A percentile compares a stretch with the other conserved stretches of the same genome.
phyloP scores from a whole-genome alignment of 2,113 vertebrate species.

The Mellivora capensis region DNA sequence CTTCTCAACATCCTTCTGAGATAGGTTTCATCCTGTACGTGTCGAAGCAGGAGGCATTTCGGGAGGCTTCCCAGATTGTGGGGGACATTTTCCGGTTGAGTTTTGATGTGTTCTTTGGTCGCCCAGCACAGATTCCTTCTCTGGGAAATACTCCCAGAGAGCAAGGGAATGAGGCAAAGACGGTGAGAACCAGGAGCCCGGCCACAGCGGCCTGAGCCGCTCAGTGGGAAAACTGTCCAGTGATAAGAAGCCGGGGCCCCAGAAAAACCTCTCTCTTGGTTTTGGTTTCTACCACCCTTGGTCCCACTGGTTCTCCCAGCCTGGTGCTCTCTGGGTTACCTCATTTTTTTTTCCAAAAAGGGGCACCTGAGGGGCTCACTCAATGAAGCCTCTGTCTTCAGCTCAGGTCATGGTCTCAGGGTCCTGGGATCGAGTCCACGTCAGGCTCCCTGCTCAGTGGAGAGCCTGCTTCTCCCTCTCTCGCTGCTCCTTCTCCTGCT shows the following conservation, averaged over 20 bases:
- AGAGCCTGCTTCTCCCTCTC: not conserved
- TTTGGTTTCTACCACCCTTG: not conserved
- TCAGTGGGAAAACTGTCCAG: no score
- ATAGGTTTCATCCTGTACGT: not conserved
- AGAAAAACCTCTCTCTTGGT: not conserved
- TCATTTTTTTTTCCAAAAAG: no score
- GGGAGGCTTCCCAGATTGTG: not conserved
- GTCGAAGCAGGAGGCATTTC: not conserved
- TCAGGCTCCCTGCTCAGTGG: not conserved
- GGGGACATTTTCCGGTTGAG: not conserved
- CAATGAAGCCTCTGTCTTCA: no score
- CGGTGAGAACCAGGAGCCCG: not conserved
- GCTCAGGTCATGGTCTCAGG: not conserved
- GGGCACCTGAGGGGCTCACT: no score
- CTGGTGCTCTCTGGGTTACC: not conserved
- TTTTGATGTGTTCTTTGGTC: not conserved
- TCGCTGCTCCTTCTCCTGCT: no score
- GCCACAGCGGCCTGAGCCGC: rapidly evolving
- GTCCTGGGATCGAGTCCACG: not conserved
- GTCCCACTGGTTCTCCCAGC: not conserved
- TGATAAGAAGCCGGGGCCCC: not conserved
- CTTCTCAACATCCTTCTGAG: not conserved
- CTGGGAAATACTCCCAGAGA: no score
- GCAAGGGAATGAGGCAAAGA: not conserved
- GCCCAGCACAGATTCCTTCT: not conserved